Percentiles rank a stretch among this genome's conserved stretches.
Conservation (phyloP, 2,113 vertebrate species). For the Clarias gariepinus region DNA sequence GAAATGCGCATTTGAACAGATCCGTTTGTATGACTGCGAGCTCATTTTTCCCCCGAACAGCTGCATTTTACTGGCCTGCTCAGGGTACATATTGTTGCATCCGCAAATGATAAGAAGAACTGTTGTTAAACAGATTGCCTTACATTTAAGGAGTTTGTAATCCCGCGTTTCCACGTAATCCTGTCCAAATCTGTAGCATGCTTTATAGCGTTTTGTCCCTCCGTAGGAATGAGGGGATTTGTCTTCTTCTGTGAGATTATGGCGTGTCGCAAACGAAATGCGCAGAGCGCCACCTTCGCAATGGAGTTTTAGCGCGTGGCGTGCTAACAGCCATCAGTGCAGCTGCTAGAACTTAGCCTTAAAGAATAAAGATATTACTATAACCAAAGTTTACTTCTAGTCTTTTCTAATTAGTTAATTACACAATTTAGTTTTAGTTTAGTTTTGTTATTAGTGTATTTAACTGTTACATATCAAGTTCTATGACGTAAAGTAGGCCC, state of each 20-base stretch:
- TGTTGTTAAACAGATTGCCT: not conserved
- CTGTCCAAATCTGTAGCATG: not conserved
- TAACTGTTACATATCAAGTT: not conserved
- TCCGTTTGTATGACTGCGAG: not conserved
- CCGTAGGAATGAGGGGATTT: not conserved
- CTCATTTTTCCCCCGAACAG: not conserved
- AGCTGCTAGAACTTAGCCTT: not conserved
- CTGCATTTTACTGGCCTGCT: not conserved
- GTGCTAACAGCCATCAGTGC: not conserved
- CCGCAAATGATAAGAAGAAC: not conserved
- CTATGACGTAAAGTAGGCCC: slow-evolving; percentile 54
- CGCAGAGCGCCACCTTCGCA: slow-evolving; percentile 32
- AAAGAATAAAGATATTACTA: not conserved
- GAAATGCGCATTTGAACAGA: not conserved
- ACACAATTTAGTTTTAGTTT: not conserved
- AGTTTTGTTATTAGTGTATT: not conserved
- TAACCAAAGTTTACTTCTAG: not conserved
- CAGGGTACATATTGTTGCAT: not conserved
- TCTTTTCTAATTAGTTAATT: not conserved
- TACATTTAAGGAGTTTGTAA: slow-evolving; percentile 3
- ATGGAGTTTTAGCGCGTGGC: not conserved
- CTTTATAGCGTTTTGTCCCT: slow-evolving; percentile 6
- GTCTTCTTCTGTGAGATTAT: slow-evolving; percentile 19
- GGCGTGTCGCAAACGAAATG: not conserved
- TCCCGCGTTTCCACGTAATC: not conserved